Evolutionary conservation across 2,797 vertebrate genomes (phyloP).

Genomic region (Hylomyscus alleni): DNA sequence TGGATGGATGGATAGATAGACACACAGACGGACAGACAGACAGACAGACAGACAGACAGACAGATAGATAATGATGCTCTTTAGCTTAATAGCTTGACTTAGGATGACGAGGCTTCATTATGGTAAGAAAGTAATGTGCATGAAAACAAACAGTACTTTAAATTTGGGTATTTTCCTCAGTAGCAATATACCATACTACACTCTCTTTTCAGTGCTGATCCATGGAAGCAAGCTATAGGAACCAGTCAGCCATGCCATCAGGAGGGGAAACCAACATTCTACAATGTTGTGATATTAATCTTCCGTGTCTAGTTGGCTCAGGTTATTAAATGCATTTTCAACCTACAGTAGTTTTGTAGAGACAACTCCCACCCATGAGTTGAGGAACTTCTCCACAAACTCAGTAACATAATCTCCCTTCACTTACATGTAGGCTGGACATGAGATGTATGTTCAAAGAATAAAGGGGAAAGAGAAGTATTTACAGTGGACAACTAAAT

Average conservation of each 20-base stretch:
- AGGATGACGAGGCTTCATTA: neutral
- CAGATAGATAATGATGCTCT: neutral
- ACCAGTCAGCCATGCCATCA: neutral
- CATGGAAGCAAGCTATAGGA: neutral
- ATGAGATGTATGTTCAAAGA: slow-evolving; percentile 19
- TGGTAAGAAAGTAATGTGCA: neutral
- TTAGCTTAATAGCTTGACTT: neutral
- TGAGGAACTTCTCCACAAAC: neutral
- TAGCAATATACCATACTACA: neutral
- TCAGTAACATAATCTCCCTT: neutral
- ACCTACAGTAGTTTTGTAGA: neutral
- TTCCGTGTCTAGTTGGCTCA: neutral
- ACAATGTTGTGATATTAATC: neutral
- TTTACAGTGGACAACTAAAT: neutral
- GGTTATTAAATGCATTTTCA: neutral
- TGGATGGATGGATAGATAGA: no score
- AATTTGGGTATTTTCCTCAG: neutral
- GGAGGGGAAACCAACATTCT: neutral
- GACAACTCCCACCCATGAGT: neutral
- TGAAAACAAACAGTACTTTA: neutral
- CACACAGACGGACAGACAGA: no score
- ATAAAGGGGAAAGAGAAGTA: neutral
- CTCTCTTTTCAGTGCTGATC: neutral
- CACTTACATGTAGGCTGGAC: neutral
- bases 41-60: neutral